These are phyloP conservation scores for Lordiphosa collinella DNA, from an alignment of 1,140 invertebrate genomes.

Conservation along the genomic window DNA sequence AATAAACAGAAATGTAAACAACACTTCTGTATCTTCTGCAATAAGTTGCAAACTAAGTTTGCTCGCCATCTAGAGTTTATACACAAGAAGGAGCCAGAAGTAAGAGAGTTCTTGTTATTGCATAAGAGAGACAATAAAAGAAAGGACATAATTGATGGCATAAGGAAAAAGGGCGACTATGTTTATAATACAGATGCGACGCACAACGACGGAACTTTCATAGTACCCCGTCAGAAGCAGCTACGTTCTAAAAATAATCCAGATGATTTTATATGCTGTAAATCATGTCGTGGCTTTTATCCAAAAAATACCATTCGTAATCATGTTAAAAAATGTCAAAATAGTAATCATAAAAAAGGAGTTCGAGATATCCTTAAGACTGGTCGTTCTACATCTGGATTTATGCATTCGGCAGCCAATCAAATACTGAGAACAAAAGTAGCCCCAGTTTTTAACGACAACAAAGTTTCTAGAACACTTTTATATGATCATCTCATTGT, in stretches of 20 bases:
- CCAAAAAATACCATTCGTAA: constrained; percentile 1
- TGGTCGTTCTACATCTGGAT: not conserved
- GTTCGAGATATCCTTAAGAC: too few species aligned
- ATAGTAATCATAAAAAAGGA: not conserved
- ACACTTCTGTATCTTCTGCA: constrained; percentile 5
- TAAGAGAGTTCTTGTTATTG: not conserved
- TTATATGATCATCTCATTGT: constrained; percentile 1
- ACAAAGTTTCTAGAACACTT: not conserved
- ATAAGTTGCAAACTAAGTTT: not conserved
- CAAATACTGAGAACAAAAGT: not conserved
- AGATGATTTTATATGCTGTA: not conserved
- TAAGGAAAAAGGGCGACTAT: not conserved
- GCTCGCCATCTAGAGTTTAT: not conserved
- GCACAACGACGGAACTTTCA: not conserved
- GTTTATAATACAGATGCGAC: not conserved
- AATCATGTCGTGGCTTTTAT: not conserved
- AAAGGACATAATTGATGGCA: not conserved
- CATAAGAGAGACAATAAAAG: not conserved
- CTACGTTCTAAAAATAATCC: not conserved
- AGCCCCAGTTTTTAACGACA: constrained; percentile 1
- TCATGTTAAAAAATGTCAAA: not conserved
- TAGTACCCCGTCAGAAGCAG: constrained; percentile 1
- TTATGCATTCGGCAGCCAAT: not conserved
- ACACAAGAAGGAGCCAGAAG: not conserved
- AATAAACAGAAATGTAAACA: not conserved